Evolutionary conservation across 1,140 invertebrate genomes (phyloP), one percentile per base, ranked within the genome.

Genomic region (Zophobas morio): DNA sequence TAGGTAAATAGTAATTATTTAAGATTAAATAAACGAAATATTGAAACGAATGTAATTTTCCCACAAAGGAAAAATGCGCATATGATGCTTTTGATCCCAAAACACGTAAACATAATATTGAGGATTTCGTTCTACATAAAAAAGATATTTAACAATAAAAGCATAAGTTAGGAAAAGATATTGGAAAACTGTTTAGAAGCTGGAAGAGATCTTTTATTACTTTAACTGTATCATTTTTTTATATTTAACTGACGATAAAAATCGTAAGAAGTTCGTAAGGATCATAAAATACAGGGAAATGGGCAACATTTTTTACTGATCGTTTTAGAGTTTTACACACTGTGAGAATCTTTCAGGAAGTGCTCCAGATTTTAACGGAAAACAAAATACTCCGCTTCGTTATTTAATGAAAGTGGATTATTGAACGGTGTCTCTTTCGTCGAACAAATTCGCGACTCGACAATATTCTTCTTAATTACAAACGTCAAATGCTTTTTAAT

Each of bases 221-320:
- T 66, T 66, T 66, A 66, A 66, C 37, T 66, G 60, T 66, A 66
- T 66, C 60, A 66, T 66, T 66, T 66, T 66, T 66, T 66, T 66
- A 66, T 66, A 66, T 66, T 66, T 66, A 66, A 66, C 60, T 66
- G 60, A 66, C 60, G 39, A 66, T 66, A 66, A 66, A 66, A 66
- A 66, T 66, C 60, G 60, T 66, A 66, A 66, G 60, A 66, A 66
- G 60, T 66, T 66, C 37, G 60, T 66, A 66, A 36, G 33, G 60
- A 66, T 66, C 60, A 66, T 66, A 66, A 66, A 66, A 66, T 66
- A 66, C 39, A 66, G 39, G 60, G 39, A 66, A 66, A 66, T 66
- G 60, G 60, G 60, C 60, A 66, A 66, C 60, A 66, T 66, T 66
- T 66, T 66, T 66, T 66, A 66, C 60, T 46, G 60, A 66, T 66